Conservation (phyloP, 1,140 invertebrate genomes). For the Dreissena rostriformis region DNA sequence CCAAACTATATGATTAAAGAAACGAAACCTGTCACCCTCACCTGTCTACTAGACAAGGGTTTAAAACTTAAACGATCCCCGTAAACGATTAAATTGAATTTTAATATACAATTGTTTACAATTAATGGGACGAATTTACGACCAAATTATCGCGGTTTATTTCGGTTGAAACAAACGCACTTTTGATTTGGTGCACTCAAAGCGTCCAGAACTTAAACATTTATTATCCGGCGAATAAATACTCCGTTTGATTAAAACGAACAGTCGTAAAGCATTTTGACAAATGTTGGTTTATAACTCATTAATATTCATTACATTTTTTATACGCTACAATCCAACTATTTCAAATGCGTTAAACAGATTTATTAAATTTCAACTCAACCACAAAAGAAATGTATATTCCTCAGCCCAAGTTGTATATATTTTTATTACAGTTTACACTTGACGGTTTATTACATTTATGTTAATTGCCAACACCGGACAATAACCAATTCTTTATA, state of each 20-base stretch:
- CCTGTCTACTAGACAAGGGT: no score
- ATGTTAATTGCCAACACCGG: constrained; percentile 39
- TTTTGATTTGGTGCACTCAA: not conserved
- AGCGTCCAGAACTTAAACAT: not conserved
- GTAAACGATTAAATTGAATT: not conserved
- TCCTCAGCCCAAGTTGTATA: constrained; percentile 41
- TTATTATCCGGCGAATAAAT: not conserved
- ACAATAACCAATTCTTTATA: constrained; percentile 43
- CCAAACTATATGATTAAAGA: no score
- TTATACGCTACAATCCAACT: constrained; percentile 34
- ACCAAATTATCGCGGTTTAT: not conserved
- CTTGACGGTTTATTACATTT: constrained; percentile 51
- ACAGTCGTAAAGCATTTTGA: constrained; percentile 49
- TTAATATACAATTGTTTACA: constrained; percentile 8
- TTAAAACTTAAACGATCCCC: no score
- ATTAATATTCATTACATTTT: constrained; percentile 52
- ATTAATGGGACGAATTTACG: constrained; percentile 1
- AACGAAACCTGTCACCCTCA: no score
- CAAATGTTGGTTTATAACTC: constrained; percentile 48
- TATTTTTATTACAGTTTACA: constrained; percentile 45
- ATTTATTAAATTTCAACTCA: constrained; percentile 47
- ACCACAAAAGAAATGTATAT: constrained; percentile 51
- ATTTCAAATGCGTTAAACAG: constrained; percentile 42
- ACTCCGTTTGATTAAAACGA: constrained; percentile 3
- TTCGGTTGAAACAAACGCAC: not conserved